phyloP scores from a whole-genome alignment of 2,888 invertebrate genomes.

The Cylindroiulus punctatus region DNA sequence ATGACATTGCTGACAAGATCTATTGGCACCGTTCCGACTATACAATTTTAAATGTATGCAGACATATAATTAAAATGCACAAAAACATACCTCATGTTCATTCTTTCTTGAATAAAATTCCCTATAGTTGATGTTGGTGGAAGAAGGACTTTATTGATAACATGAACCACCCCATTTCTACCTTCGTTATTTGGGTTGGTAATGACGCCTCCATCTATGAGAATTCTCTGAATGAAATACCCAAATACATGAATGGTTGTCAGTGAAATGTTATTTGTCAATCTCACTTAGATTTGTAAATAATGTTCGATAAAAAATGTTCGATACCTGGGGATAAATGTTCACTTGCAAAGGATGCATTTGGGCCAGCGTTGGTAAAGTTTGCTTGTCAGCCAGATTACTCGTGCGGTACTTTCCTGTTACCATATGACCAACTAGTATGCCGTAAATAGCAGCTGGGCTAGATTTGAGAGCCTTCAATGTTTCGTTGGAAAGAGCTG shows the following conservation, averaged over 20 bases:
- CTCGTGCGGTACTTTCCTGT: constrained; percentile 51
- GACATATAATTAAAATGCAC: neutral
- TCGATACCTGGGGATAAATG: constrained; percentile 55
- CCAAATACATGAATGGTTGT: neutral
- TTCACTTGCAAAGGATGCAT: constrained; percentile 55
- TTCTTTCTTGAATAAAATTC: constrained; percentile 55
- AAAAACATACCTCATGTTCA: constrained; percentile 52
- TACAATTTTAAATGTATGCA: too few species aligned
- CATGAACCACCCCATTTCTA: constrained; percentile 60
- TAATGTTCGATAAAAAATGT: too few species aligned
- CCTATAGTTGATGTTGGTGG: constrained; percentile 59
- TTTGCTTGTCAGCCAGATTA: constrained; percentile 56
- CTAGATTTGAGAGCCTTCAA: constrained; percentile 45
- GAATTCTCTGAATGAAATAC: constrained; percentile 48
- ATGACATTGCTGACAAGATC: neutral
- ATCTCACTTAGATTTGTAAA: too few species aligned
- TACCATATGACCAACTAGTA: constrained; percentile 57
- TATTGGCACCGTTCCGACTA: too few species aligned
- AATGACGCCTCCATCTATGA: constrained; percentile 59
- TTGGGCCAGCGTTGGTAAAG: constrained; percentile 53
- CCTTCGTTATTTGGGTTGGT: constrained; percentile 58
- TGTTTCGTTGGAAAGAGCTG: constrained; percentile 56
- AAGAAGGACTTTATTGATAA: constrained; percentile 59
- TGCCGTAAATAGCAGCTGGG: constrained; percentile 53
- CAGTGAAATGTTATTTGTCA: too few species aligned